These are phyloP conservation scores for Thunnus maccoyii DNA, from an alignment of 2,113 vertebrate genomes.

Conservation along the genomic window DNA sequence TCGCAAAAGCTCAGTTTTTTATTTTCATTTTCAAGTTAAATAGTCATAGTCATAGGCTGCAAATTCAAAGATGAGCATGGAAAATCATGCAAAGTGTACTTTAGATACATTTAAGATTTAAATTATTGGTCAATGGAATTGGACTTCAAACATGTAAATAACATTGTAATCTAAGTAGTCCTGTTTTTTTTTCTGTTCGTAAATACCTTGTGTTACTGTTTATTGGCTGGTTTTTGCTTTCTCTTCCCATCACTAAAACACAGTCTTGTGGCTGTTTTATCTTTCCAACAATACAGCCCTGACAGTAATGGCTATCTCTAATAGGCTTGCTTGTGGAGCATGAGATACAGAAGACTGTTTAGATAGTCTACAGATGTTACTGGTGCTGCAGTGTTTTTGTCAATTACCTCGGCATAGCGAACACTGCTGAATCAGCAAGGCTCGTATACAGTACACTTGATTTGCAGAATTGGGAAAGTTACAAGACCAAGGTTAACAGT, in stretches of 20 bases:
- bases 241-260: neutral
- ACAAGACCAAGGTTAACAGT: neutral
- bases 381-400: constrained; percentile 20
- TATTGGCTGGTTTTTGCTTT: neutral
- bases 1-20: constrained; percentile 6
- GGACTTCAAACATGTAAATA: neutral
- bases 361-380: constrained; percentile 29
- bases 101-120: neutral
- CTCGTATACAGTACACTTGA: neutral
- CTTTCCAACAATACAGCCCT: neutral
- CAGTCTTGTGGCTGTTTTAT: constrained; percentile 1
- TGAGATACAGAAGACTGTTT: constrained; percentile 9
- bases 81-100: neutral
- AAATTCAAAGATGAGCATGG: neutral
- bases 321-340: neutral
- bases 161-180: neutral
- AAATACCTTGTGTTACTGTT: neutral
- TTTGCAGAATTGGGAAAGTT: constrained; percentile 13
- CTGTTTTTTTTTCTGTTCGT: neutral
- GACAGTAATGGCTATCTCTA: neutral
- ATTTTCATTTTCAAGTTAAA: neutral
- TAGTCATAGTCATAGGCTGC: neutral
- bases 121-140: neutral
- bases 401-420: constrained; percentile 30
- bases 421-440: constrained; percentile 50